Conservation (phyloP, 2,113 vertebrate species). For the Onychostoma macrolepis region DNA sequence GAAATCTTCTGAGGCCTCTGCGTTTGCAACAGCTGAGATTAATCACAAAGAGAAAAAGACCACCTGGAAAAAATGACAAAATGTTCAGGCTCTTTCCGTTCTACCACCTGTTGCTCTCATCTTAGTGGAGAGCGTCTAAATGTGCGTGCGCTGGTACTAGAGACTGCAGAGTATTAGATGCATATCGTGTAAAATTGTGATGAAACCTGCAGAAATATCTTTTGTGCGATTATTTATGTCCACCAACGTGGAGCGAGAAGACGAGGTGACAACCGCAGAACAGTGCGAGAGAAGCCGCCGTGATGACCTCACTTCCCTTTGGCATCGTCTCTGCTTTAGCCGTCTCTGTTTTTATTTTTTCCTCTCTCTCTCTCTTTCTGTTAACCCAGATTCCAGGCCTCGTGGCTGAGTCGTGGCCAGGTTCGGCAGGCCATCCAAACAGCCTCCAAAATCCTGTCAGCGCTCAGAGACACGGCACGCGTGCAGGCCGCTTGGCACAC, state of each 20-base stretch:
- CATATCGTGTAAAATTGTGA: neutral
- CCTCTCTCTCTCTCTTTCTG: slow-evolving; percentile 9
- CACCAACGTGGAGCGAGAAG: neutral
- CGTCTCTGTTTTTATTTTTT: neutral
- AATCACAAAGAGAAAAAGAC: neutral
- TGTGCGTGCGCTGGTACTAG: neutral
- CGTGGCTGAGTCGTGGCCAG: slow-evolving; percentile 28
- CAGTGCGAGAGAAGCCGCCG: neutral
- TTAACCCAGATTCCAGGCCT: slow-evolving; percentile 51
- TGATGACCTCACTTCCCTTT: slow-evolving; percentile 17
- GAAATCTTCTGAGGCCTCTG: neutral
- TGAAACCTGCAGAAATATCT: neutral
- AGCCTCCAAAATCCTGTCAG: slow-evolving; percentile 55
- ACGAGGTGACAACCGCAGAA: slow-evolving; percentile 3
- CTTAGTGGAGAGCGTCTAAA: neutral
- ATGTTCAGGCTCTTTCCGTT: neutral
- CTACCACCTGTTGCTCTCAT: neutral
- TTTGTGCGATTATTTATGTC: neutral
- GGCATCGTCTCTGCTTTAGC: neutral
- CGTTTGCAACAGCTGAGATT: neutral
- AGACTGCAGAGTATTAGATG: neutral
- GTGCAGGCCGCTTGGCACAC: slow-evolving; percentile 16
- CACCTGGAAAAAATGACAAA: neutral
- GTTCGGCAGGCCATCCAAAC: slow-evolving; percentile 12
- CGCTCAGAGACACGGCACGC: slow-evolving; percentile 43